Conservation (phyloP, 2,888 invertebrate species). For the Salpingus planirostris region DNA sequence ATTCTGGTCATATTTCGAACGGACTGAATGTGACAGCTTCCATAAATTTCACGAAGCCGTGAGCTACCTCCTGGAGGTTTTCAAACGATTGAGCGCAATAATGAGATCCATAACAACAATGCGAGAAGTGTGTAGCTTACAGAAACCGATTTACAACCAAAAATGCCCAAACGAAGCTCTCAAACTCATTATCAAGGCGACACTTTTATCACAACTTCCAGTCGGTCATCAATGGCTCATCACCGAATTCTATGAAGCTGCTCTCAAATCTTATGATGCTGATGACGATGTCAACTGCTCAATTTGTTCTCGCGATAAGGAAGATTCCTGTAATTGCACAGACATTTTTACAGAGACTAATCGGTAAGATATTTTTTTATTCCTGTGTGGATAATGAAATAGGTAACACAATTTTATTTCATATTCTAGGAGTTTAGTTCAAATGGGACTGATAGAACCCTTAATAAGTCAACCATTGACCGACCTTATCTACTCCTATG, state of each 20-base stretch:
- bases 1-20: constrained; percentile 57
- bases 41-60: constrained; percentile 59
- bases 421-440: constrained; percentile 51
- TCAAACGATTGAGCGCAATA: constrained; percentile 47
- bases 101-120: too few species aligned
- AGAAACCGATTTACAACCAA: constrained; percentile 47
- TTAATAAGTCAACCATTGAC: constrained; percentile 80
- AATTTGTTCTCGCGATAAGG: too few species aligned
- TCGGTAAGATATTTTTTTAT: constrained; percentile 40
- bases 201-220: constrained; percentile 62
- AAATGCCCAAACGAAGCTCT: constrained; percentile 49
- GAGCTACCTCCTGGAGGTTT: constrained; percentile 51
- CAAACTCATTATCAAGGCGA: constrained; percentile 55
- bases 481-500: constrained; percentile 71
- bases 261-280: constrained; percentile 48
- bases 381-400: constrained; percentile 1
- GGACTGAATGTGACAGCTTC: constrained; percentile 49
- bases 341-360: constrained; percentile 71
- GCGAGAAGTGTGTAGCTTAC: constrained; percentile 13
- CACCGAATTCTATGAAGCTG: constrained; percentile 66
- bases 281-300: constrained; percentile 33
- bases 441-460: constrained; percentile 71
- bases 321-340: constrained; percentile 52
- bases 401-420: too few species aligned
- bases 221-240: constrained; percentile 60